Conservation (phyloP, 1,140 invertebrate species). For the Brachionus manjavacas region DNA sequence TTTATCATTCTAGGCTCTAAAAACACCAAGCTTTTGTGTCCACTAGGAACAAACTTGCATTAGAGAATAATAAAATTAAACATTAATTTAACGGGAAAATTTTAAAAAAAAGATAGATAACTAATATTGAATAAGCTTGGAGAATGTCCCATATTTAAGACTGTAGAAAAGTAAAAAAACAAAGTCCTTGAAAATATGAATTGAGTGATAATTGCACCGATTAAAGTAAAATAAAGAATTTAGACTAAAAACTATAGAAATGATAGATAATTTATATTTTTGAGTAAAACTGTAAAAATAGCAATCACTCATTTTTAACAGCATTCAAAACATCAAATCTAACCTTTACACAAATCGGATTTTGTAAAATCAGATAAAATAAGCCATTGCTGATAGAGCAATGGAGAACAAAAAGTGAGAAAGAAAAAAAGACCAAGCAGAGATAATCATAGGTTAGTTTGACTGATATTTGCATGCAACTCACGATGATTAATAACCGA, state of each 20-base stretch:
- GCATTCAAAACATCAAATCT: neutral
- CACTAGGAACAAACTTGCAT: neutral
- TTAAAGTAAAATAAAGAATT: neutral
- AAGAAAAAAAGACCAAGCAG: slow-evolving; percentile 13
- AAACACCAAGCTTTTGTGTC: neutral
- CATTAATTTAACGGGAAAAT: neutral
- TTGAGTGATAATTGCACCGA: neutral
- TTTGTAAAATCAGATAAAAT: neutral
- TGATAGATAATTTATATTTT: neutral
- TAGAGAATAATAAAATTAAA: neutral
- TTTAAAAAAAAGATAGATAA: neutral
- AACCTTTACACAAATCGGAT: slow-evolving; percentile 20
- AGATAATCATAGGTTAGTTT: slow-evolving; percentile 26
- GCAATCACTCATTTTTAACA: slow-evolving; percentile 34
- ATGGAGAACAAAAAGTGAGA: neutral
- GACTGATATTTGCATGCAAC: neutral
- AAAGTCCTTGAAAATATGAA: neutral
- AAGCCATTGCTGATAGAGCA: neutral
- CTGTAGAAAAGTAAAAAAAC: neutral
- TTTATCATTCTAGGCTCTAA: neutral
- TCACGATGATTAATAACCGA: neutral
- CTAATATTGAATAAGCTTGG: neutral
- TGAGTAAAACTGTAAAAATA: slow-evolving; percentile 5
- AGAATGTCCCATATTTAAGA: neutral
- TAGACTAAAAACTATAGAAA: neutral